Base-by-base conservation (phyloP, 2,113 vertebrate species). In the Tringa solitaria region DNA sequence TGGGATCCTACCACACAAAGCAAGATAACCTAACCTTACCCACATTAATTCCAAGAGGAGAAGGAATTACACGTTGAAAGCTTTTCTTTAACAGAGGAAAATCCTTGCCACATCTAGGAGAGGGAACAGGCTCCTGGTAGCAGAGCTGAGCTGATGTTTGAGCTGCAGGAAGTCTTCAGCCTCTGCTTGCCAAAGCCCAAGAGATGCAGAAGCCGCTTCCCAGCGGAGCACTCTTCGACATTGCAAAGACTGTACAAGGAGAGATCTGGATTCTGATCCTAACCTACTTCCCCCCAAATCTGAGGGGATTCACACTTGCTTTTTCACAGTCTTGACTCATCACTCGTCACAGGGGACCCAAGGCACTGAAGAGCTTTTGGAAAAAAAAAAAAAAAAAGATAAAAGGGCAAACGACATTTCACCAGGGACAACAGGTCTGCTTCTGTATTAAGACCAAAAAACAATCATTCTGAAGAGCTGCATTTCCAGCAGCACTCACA, bases 151-250 rank as follows among this genome's bases (percentile, higher is more conserved):
- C n/a, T 39, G 46, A 46, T 26, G 39, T 30, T 50, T n/a, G 17
- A 63, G 30, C 56, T 57, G 37, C 50, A 37, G 22, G 11, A 63
- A 35, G 26, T 37, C 59, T 51, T 85, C 37, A 75, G 41, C 27
- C 33, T 39, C 27, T 13, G 24, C 67, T 59, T 48, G 32, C 50
- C 33, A 69, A 78, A 92, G 65, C 30, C 23, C 46, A 68, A 72
- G 43, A 2, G 0, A 53, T 23, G 46, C 69, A 89, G 64, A 94
- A 95, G 53, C 4, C 0, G 9, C 30, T 79, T 39, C 90, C 86
- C 97, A 96, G 94, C 77, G 76, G 77, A 95, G 88, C 74, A 92
- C 93, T 68, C 90, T 53, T 80, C 6, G 8, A 45, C 56, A 83
- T 35, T 51, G 60, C 15, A 59, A 50, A 80, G 57, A 64, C n/a